Base-by-base conservation (phyloP, 2,888 invertebrate genomes). In the Cylloceria caligata region DNA sequence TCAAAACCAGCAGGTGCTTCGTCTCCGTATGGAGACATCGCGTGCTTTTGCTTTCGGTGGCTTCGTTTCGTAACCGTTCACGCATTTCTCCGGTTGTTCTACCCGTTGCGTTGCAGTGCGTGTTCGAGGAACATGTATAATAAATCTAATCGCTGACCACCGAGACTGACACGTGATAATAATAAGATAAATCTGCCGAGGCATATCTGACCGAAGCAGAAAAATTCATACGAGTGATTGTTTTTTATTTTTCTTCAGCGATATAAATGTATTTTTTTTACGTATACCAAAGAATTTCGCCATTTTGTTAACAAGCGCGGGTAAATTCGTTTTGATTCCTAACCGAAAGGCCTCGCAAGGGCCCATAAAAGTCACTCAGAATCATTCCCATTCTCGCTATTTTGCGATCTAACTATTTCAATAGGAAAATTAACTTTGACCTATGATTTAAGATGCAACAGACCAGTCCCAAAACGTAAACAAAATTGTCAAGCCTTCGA, bases 131-230 rank as follows among this genome's bases (percentile, higher is more conserved):
- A 39, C 72, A 77, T 81, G 81, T 68, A 77, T 81, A 73, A 77
- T 77, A 77, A 68, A 77, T 81, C 67, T 74, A 74, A 77, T 72
- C 69, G 77, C 73, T 78, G 77, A 81, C 73, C 60, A 68, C 72
- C 34, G 67, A 72, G 67, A 81, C 67, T 67, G 77, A 49, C 73
- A 77, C 47, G 76, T 69, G 77, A 77, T 78, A 73, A 74, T 64
- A 78, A 36, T 24, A 36, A 76, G 67, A 81, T 60, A 57, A 42
- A 65, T 47, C 42, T 64, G 62, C 45, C 49, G 67, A 55, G n/a
- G 27, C 60, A 34, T 55, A 42, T 72, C 30, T 62, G 6, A 57
- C 27, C 16, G 34, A 30, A 16, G 5, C 57, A 27, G 30, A n/a
- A 5, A 16, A 60, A 60, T 36, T 60, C 24, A 60, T 34, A 16